Evolutionary conservation across 2,113 vertebrate species (phyloP).

Genomic region (Rousettus leschenaultii): DNA sequence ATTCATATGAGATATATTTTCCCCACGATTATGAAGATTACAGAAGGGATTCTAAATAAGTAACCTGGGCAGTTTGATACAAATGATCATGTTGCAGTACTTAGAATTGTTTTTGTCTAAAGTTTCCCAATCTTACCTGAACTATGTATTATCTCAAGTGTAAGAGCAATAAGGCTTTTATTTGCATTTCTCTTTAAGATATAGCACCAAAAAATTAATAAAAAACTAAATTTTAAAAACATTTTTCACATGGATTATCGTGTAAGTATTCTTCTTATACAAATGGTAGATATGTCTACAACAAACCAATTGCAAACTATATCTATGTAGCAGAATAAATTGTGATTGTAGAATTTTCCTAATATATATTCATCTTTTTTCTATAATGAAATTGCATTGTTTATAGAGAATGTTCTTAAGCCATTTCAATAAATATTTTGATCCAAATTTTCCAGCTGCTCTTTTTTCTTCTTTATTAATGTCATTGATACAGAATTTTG

Average conservation of each 20-base stretch:
- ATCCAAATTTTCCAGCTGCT: background rate
- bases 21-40: background rate
- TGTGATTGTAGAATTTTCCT: background rate
- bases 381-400: background rate
- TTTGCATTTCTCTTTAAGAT: background rate
- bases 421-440: background rate
- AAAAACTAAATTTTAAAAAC: background rate
- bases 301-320: background rate
- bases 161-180: background rate
- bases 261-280: background rate
- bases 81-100: background rate
- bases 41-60: background rate
- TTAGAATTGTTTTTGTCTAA: background rate
- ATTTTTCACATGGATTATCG: background rate
- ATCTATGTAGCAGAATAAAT: background rate
- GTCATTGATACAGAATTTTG: background rate
- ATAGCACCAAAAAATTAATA: background rate
- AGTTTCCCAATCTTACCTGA: background rate
- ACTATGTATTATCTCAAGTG: background rate
- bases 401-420: background rate
- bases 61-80: background rate
- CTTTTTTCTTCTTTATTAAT: background rate
- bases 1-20: background rate
- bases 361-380: background rate
- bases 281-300: background rate